Base-by-base conservation (phyloP, 1,140 invertebrate genomes). In the Euwallacea similis region DNA sequence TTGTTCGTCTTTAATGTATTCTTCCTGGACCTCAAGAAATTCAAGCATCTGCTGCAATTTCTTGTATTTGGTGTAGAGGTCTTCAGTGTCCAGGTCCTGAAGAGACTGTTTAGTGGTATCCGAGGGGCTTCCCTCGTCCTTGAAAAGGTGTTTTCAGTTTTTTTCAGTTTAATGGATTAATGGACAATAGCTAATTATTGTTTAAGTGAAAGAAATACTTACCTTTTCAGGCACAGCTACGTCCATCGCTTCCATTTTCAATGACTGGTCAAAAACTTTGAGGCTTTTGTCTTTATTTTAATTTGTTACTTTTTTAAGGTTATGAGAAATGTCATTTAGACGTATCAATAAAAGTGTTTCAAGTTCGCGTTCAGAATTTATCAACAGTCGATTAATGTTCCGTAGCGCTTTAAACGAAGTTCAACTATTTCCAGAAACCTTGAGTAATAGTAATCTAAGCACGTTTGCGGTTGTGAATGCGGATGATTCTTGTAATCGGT, bases 1-100 rank as follows among this genome's bases (percentile, higher is more conserved):
- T 78, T 95, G 94, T 79, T 97, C 94, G 87, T 96, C 93, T 84
- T 97, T 97, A 58, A 97, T 94, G 78, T 96, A 96, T 75, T 95
- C 93, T 83, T 97, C 94, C 84, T 96, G 94, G 16, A 97, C 94
- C 80, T 94, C 89, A 2, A 96, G 82, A 83, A 96, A 96, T 82
- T 96, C 93, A n/a, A 97, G 81, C 83, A 95, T 92, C 73, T 91
- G 85, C 82, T 95, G 91, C 1, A 96, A 84, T 90, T 98, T 98
- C 93, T 97, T 97, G 78, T 94, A 97, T 83, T 94, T 96, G 13
- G 94, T 96, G 80, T 97, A 98, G 43, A 97, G 84, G 87, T 97
- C 95, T 83, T 96, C 93, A 21, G 91, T 85, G 82, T 96, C 94
- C 66, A 92, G 80, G 77, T 93, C 93, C 79, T 96, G 92, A 54